Conservation (phyloP, 2,797 vertebrate species). For the Adelosebastes latens region DNA sequence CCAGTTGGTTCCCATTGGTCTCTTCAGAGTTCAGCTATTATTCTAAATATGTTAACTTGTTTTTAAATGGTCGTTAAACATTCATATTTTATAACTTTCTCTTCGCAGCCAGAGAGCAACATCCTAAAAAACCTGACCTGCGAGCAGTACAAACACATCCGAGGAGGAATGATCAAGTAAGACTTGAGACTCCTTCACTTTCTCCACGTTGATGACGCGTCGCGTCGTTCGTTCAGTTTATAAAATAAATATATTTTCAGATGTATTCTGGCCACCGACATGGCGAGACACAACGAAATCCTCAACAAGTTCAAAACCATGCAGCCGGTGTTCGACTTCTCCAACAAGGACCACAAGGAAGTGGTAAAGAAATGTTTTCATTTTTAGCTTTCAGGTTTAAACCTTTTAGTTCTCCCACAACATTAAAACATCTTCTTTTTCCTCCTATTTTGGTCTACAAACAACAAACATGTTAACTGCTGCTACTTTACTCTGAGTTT, state of each 20-base stretch:
- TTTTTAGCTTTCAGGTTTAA: background rate
- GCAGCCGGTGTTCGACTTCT: conserved; percentile 89
- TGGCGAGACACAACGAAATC: conserved; percentile 93
- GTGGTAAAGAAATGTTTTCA: conserved; percentile 42
- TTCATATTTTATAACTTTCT: background rate
- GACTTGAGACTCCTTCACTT: background rate
- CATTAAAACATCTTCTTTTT: too few species aligned
- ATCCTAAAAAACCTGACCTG: conserved; percentile 86
- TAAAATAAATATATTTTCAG: conserved; percentile 7
- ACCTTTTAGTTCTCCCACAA: too few species aligned
- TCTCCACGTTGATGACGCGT: too few species aligned
- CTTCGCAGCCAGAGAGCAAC: conserved; percentile 87
- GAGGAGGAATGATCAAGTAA: conserved; percentile 75
- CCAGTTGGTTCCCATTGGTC: background rate
- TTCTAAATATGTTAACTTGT: too few species aligned
- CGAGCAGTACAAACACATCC: conserved; percentile 88
- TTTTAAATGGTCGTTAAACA: too few species aligned
- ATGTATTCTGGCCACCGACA: conserved; percentile 92
- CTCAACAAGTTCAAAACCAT: conserved; percentile 88
- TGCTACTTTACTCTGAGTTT: too few species aligned
- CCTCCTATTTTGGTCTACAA: background rate
- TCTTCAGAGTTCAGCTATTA: too few species aligned
- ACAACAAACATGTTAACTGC: background rate
- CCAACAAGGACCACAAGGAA: conserved; percentile 85
- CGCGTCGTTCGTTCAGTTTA: background rate